A percentile compares a stretch with the other conserved stretches of the same genome.
Conservation (phyloP, 2,113 vertebrate species). For the Lynx canadensis region DNA sequence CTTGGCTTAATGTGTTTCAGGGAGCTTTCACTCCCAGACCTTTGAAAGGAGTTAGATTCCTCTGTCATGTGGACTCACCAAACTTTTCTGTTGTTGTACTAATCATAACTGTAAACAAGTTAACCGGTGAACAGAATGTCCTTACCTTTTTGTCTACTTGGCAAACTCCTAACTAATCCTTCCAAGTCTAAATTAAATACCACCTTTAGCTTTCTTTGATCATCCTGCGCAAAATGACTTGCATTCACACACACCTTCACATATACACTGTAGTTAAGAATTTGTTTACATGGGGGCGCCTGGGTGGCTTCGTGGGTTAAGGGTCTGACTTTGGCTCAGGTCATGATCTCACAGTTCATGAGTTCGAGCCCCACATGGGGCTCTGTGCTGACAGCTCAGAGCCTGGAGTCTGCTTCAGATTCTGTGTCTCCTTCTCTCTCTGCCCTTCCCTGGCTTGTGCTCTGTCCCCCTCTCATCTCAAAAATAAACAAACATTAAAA, state of each 20-base stretch:
- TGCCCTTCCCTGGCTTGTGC: too few species aligned
- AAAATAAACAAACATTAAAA: too few species aligned
- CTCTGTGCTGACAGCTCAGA: too few species aligned
- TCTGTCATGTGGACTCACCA: background rate
- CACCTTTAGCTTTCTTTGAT: background rate
- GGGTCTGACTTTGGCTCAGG: too few species aligned
- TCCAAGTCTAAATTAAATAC: conserved; percentile 17
- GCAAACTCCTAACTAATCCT: conserved; percentile 29
- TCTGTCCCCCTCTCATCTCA: too few species aligned
- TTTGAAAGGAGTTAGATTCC: background rate
- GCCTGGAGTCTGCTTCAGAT: too few species aligned
- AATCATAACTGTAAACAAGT: background rate
- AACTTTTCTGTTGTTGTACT: background rate
- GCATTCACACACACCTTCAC: background rate
- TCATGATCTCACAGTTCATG: too few species aligned
- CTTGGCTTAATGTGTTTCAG: background rate
- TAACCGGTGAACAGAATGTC: background rate
- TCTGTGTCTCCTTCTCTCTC: too few species aligned
- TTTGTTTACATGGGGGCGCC: background rate
- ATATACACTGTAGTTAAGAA: background rate
- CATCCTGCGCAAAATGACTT: background rate
- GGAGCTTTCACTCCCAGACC: background rate
- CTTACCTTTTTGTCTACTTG: background rate
- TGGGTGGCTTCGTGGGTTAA: too few species aligned
- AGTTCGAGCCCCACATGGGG: too few species aligned